These are phyloP conservation scores for Dynastes grantii DNA, from an alignment of 2,888 invertebrate species.

Conservation along the genomic window DNA sequence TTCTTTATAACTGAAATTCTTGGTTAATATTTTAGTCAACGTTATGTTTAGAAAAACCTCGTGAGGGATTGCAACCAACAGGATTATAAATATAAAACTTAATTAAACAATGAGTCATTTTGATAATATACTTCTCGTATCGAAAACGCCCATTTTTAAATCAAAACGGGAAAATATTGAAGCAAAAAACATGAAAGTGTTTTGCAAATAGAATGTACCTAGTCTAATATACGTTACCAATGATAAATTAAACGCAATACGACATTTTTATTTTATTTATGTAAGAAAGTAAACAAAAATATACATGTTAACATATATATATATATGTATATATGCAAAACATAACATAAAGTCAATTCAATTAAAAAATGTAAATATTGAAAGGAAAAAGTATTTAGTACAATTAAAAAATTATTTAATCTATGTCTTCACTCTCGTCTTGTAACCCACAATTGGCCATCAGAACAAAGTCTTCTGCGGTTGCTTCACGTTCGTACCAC, in stretches of 20 bases:
- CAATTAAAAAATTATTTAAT: background rate
- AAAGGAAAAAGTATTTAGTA: background rate
- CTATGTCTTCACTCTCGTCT: constrained; percentile 4
- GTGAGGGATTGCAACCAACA: no score
- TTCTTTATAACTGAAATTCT: no score
- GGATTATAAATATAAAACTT: no score
- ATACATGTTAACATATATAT: background rate
- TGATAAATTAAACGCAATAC: background rate
- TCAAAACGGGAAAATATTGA: no score
- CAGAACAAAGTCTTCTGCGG: constrained; percentile 4
- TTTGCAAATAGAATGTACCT: background rate
- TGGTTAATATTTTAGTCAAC: no score
- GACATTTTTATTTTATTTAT: constrained; percentile 7
- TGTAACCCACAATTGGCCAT: background rate
- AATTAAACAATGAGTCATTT: no score
- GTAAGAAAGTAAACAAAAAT: no score
- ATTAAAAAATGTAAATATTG: background rate
- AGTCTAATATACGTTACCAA: constrained; percentile 24
- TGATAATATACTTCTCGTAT: no score
- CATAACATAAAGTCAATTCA: background rate
- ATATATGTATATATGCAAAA: background rate
- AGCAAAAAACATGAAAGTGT: background rate
- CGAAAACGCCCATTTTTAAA: no score
- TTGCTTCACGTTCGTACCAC: constrained; percentile 37
- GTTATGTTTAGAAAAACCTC: no score